Evolutionary conservation across 2,113 vertebrate species (phyloP).

Genomic region (Lagopus leucura): DNA sequence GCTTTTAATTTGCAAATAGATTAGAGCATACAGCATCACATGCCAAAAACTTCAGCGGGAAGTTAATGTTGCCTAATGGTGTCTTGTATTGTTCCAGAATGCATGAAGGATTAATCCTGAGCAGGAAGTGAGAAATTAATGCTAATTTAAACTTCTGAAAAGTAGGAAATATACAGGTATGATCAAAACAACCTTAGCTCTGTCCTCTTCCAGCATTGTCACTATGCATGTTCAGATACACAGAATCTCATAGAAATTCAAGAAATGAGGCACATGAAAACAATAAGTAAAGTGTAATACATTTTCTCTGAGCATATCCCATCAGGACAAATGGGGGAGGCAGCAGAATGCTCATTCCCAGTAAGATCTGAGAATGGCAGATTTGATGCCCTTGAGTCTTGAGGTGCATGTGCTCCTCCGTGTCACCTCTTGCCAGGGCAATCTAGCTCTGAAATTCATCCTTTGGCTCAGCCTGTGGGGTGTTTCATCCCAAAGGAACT

Average conservation of each 20-base stretch:
- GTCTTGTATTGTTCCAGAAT: conserved; percentile 24
- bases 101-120: conserved; percentile 3
- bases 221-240: neutral
- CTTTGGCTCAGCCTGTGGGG: rapidly evolving
- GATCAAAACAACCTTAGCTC: neutral
- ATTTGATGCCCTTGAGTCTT: too few species aligned
- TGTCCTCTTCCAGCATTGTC: neutral
- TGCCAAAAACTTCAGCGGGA: conserved; percentile 49
- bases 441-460: rapidly evolving
- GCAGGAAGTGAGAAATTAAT: conserved; percentile 11
- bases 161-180: neutral
- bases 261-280: neutral
- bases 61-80: conserved; percentile 53
- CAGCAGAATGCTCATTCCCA: neutral
- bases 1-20: conserved; percentile 69
- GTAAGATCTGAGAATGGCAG: rapidly evolving
- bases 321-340: neutral
- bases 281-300: neutral
- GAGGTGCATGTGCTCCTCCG: rapidly evolving
- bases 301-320: neutral
- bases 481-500: neutral
- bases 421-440: rapidly evolving
- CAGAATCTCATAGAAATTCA: neutral
- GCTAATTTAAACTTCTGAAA: conserved; percentile 23
- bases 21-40: conserved; percentile 39